Evolutionary conservation across 2,113 vertebrate species (phyloP).

Genomic region (Crotalus tigris): DNA sequence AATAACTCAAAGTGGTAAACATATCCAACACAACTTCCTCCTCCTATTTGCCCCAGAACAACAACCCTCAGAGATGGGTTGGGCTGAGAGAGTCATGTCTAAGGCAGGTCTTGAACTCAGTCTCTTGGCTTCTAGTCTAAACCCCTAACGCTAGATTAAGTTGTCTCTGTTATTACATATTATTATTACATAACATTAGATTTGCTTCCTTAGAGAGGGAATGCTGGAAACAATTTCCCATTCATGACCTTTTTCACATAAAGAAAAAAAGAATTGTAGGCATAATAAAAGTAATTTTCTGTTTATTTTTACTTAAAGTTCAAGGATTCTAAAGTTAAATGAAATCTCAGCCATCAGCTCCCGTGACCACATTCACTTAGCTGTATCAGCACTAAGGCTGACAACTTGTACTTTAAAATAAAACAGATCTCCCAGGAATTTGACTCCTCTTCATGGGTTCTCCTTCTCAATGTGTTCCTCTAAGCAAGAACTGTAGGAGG

Average conservation of each 20-base stretch:
- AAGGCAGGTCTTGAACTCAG: not conserved
- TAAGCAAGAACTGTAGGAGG: not conserved
- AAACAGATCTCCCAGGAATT: not conserved
- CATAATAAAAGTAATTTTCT: not conserved
- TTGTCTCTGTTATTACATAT: not conserved
- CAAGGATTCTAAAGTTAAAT: not conserved
- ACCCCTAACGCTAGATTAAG: not conserved
- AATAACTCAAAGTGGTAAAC: not conserved
- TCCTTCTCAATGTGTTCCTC: not conserved
- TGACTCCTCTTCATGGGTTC: not conserved
- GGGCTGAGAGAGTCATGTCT: not conserved
- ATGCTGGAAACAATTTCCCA: not conserved
- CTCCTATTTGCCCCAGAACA: not conserved
- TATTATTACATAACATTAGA: not conserved
- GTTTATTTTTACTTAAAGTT: not conserved
- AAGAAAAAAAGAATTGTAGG: not conserved
- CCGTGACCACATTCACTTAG: not conserved
- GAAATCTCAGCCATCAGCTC: not conserved
- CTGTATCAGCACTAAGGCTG: not conserved
- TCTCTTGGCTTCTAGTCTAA: not conserved
- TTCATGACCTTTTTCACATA: not conserved
- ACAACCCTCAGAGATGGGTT: not conserved
- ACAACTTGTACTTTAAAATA: not conserved
- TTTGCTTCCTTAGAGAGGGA: not conserved
- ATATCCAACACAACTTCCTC: not conserved